Base-by-base conservation (phyloP, 2,113 vertebrate species). In the Nycticebus coucang region DNA sequence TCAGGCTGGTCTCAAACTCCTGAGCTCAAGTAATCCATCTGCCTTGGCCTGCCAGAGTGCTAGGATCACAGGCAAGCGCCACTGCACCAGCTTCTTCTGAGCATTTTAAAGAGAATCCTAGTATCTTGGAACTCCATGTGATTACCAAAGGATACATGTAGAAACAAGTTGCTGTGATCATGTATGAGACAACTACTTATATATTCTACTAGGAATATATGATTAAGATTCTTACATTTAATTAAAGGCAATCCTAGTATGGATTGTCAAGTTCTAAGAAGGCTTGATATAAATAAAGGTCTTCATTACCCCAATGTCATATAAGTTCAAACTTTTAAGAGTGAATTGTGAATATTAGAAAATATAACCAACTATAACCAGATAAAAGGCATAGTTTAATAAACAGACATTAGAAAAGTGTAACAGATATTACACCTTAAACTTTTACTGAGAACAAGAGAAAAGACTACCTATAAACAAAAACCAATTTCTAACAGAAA, bases 401-500 rank as follows among this genome's bases (percentile, higher is more conserved):
- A 92, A 72, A 64, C 3, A 75, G 7, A 37, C 64, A 72, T 45
- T 77, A 71, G 68, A 93, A 90, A 96, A 94, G 71, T 37, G 0
- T 75, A 55, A 53, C 59, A 91, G 72, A 62, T 85, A 24, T 14
- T 80, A 24, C 12, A 81, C n/a, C 66, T 68, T 77, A 80, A 90
- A 81, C 28, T 88, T 93, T 93, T 95, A 64, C 50, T 87, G 26
- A 90, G 71, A 96, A 28, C n/a, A 87, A 93, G 64, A 79, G 41
- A 81, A 85, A 93, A 3, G 69, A 71, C 41, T 79, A 55, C 60
- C 50, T 45, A 35, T 13, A 82, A 87, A 53, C 6, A 26, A 80
- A 89, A 68, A 30, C 5, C 17, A 28, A 3, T 71, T 77, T 4
- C 77, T 94, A 79, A 64, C 15, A 68, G 13, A 22, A 91, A 90